Evolutionary conservation across 2,888 invertebrate genomes (phyloP).

Genomic region (Drosophila ezoana): DNA sequence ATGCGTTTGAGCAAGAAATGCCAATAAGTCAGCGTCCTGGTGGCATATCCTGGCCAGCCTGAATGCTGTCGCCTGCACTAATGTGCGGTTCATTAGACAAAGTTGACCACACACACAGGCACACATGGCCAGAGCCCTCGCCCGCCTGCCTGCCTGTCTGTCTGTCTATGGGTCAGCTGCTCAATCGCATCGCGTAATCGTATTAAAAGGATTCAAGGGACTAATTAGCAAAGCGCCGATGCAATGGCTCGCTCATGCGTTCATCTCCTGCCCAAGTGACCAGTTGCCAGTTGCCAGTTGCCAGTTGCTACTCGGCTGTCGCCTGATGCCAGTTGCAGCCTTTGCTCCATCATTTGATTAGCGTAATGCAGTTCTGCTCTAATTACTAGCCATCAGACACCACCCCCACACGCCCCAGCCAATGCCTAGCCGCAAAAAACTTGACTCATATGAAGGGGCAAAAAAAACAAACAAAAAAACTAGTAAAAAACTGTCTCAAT

Average conservation of each 20-base stretch:
- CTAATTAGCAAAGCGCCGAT: conserved; percentile 70
- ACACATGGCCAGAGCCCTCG: neutral
- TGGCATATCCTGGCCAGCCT: conserved; percentile 14
- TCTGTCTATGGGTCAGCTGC: conserved; percentile 39
- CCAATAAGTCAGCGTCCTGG: conserved; percentile 67
- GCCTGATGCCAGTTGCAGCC: conserved; percentile 6
- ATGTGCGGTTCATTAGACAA: conserved; percentile 81
- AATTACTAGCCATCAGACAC: conserved; percentile 46
- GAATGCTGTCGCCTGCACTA: conserved; percentile 55
- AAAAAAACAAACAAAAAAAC: conserved; percentile 6
- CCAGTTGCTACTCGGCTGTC: conserved; percentile 6
- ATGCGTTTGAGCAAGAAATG: conserved; percentile 59
- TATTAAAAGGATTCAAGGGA: conserved; percentile 78
- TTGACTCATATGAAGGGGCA: conserved; percentile 13
- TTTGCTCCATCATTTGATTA: conserved; percentile 65
- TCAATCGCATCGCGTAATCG: conserved; percentile 61
- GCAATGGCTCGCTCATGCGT: conserved; percentile 36
- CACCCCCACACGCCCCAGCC: conserved; percentile 2
- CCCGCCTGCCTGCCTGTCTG: conserved; percentile 13
- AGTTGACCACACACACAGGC: conserved; percentile 60
- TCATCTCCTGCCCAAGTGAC: conserved; percentile 16
- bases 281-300: conserved; percentile 18
- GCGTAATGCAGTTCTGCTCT: conserved; percentile 69
- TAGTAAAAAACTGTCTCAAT: conserved; percentile 53
- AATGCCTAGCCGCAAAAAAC: neutral